Evolutionary conservation across 2,888 invertebrate species (phyloP), one percentile per base, ranked within the genome.

Genomic region (Mimachlamys varia): DNA sequence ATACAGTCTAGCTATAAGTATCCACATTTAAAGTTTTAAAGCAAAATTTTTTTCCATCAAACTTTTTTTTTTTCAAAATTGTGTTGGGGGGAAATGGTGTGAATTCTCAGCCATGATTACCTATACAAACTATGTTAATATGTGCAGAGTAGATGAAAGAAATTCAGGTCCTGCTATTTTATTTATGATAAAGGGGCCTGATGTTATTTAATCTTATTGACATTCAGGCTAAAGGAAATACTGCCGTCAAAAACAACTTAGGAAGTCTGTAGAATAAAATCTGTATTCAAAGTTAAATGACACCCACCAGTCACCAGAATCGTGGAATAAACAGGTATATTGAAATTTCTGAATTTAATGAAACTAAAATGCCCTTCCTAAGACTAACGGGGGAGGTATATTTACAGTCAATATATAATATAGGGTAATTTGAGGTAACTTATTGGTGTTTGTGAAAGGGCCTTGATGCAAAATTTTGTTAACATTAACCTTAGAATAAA

Each of bases 181-280:
- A 76, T 76, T 76, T 76, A 27, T 76, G 27, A 76, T 76, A 76
- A 76, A 76, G 22, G 33, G 13, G 7, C 44, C 76, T 33, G 27
- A 1, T 62, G 76, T 27, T 33, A 76, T 76, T 76, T 76, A 76
- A 76, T 76, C 76, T 33, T 76, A 33, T 76, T 76, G 76, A 76
- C 76, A 33, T 76, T 76, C 76, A 76, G 76, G 33, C 76, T 76
- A 22, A 58, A 0, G n/a, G 58, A 76, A 33, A 33, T 76, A 76
- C 17, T 33, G 33, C 76, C 13, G 33, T 76, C 76, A 27, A 33
- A 76, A 76, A 76, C 33, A 76, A 76, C 76, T 76, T 33, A 33
- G 33, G 22, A 76, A 76, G 33, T 76, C 33, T 76, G 33, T 27
- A 76, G 76, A 76, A 27, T 76, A 76, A 76, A 76, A 27, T 15